Base-by-base conservation (phyloP, 2,888 invertebrate genomes). In the Glyphotaelius pellucidus region DNA sequence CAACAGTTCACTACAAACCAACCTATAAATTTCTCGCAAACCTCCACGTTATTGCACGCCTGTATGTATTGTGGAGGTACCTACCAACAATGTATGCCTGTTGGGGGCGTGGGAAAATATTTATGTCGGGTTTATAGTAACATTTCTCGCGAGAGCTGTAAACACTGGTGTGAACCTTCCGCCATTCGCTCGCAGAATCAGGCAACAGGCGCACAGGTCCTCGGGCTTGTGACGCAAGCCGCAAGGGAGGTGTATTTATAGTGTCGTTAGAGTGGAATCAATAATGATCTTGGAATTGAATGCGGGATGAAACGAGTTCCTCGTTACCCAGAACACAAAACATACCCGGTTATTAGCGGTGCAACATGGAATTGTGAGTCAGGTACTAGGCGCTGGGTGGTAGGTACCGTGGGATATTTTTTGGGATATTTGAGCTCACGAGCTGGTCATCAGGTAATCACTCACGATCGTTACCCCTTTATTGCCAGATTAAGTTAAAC, bases 401-500 rank as follows among this genome's bases (percentile, higher is more conserved):
- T 67, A 25, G 19, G 35, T 83, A 81, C 90, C 90, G 90, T 90
- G 90, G 90, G 90, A 90, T 81, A 89, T 35, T 83, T 89, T 89
- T 80, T 87, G 79, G 47, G 80, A 80, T 80, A 35, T 90, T 90
- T 81, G 81, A 80, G 19, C 81, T 90, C 90, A 90, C 90, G 90
- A 90, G 80, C 31, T 11, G 83, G 90, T 90, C 83, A 90, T 90
- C 90, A 90, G 83, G 52, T 90, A 90, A 90, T 90, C 90, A 83
- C 90, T 81, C 90, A 90, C 90, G 90, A 90, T 81, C 83, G 81
- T 83, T 90, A 83, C 90, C 90, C 83, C 81, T 80, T 90, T 83
- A 90, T 90, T 81, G 90, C 83, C 90, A 83, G 90, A 90, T 90
- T 90, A 90, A 90, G 52, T 90, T 80, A 90, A 90, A 90, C 81